Evolutionary conservation across 2,797 vertebrate genomes (phyloP), one percentile per base, ranked within the genome.

Genomic region (Fundulus diaphanus): DNA sequence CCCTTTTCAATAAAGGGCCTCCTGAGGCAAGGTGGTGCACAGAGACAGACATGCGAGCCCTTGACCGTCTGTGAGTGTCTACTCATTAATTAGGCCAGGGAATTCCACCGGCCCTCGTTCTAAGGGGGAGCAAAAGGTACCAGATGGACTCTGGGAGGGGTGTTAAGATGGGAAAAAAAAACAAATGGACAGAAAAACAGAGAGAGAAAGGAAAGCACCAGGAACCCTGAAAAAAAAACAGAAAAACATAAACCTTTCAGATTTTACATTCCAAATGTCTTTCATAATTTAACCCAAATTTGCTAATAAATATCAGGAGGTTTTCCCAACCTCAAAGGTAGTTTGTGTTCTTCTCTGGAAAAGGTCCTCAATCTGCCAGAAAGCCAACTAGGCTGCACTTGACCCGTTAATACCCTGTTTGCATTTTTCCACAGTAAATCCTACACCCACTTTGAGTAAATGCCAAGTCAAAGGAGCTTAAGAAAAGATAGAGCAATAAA

Each of bases 71-170:
- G 95, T 92, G 93, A 91, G 90, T 92, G 93, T 93, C 92, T 94
- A 84, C 93, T 95, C 92, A 92, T 93, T 96, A 96, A 96, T 96
- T 96, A 96, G 95, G 93, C 94, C 90, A 87, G 95, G 94, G 95
- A 95, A 95, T 95, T 95, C 94, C 90, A 92, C 82, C 84, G 91
- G 93, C 93, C 92, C 92, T 73, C 82, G 85, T 94, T 95, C 92
- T 93, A 90, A 90, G 90, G 90, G 90, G 85, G 91, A 87, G 92
- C 92, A 93, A 92, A 95, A 95, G 91, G 92, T 94, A 95, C 92
- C 95, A 96, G 95, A 96, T 96, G 95, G 95, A 95, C 95, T 90
- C 90, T 82, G 87, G 89, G 88, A 94, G 92, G 94, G 93, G 92
- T 88, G 90, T 88, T 89, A 74, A 87, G 83, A 92, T 86, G 91